Evolutionary conservation across 2,113 vertebrate species (phyloP).

Genomic region (Condylura cristata): DNA sequence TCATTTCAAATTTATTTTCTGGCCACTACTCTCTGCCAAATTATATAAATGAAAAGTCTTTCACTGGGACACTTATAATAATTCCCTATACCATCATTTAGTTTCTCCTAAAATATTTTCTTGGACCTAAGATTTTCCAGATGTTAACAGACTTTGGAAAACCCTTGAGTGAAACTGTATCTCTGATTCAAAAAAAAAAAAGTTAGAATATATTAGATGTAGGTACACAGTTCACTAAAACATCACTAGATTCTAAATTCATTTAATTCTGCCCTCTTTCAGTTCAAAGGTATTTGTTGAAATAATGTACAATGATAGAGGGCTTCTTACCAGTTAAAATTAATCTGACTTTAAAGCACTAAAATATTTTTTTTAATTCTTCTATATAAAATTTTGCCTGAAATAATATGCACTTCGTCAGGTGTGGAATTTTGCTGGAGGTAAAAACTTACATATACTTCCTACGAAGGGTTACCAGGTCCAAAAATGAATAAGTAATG

Average conservation of each 20-base stretch:
- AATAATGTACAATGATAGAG: background rate
- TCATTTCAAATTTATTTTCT: slow-evolving; percentile 74
- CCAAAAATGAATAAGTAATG: background rate
- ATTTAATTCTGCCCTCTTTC: slow-evolving; percentile 10
- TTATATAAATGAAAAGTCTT: slow-evolving; percentile 74
- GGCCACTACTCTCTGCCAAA: slow-evolving; percentile 53
- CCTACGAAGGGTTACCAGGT: background rate
- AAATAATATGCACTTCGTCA: background rate
- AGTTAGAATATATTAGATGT: background rate
- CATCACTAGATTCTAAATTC: slow-evolving; percentile 22
- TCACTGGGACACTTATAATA: slow-evolving; percentile 60
- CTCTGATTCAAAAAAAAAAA: slow-evolving; percentile 42
- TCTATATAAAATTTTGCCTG: background rate
- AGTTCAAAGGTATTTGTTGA: slow-evolving; percentile 37
- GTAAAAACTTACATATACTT: background rate
- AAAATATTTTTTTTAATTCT: slow-evolving; percentile 18
- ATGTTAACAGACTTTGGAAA: background rate
- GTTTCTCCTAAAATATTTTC: slow-evolving; percentile 68
- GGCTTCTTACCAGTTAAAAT: slow-evolving; percentile 14
- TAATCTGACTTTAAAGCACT: background rate
- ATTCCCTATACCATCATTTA: slow-evolving; percentile 63
- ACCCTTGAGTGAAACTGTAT: background rate
- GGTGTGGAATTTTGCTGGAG: background rate
- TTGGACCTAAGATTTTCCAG: background rate
- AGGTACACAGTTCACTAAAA: background rate